phyloP scores from a whole-genome alignment of 2,113 vertebrate species.

The Orcinus orca region DNA sequence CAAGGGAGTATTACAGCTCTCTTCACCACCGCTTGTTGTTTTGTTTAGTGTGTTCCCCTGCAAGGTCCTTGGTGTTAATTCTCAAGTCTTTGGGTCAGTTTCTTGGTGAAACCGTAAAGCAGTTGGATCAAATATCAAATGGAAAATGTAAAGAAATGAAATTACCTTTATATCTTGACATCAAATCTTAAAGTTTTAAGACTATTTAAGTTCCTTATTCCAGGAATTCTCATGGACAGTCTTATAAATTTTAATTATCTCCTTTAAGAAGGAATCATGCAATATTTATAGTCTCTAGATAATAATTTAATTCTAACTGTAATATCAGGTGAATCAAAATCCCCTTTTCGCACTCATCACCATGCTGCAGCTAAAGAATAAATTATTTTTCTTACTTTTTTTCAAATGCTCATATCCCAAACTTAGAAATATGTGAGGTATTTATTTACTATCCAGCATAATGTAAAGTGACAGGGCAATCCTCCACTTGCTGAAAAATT shows the following conservation, averaged over 20 bases:
- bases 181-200: conserved; percentile 47
- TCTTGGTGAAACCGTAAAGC: conserved; percentile 26
- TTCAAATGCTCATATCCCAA: not conserved
- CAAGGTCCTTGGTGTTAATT: not conserved
- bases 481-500: not conserved
- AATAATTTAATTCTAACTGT: not conserved
- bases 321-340: not conserved
- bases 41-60: not conserved
- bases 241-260: conserved; percentile 34
- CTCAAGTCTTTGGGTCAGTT: not conserved
- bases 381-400: not conserved
- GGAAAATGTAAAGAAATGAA: conserved; percentile 56
- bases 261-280: conserved; percentile 23
- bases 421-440: not conserved
- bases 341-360: not conserved
- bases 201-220: conserved; percentile 47
- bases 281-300: not conserved
- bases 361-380: not conserved
- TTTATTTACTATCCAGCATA: not conserved
- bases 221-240: conserved; percentile 24
- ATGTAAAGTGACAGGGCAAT: not conserved
- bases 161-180: conserved; percentile 19
- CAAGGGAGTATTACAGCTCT: not conserved
- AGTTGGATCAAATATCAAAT: not conserved
- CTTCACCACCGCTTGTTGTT: not conserved